Conservation (phyloP, 2,113 vertebrate genomes). For the Carettochelys insculpta region DNA sequence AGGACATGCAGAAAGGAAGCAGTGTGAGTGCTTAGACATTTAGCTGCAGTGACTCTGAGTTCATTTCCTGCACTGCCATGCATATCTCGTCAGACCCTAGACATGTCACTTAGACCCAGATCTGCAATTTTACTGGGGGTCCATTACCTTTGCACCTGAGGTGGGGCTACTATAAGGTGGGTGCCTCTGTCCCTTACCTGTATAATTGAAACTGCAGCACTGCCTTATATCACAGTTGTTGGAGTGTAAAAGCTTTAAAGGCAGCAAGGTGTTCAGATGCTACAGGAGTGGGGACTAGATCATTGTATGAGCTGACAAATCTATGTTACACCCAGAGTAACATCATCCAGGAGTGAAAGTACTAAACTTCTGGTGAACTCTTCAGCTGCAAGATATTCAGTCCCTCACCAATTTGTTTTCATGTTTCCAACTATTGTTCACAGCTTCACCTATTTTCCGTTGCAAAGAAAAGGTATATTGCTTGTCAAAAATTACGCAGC, state of each 20-base stretch:
- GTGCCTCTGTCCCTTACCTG: not conserved
- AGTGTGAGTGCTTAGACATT: not conserved
- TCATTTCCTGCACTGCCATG: too few species aligned
- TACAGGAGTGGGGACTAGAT: not conserved
- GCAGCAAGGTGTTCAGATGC: not conserved
- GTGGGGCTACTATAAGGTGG: too few species aligned
- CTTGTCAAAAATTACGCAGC: not conserved
- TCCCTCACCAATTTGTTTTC: not conserved
- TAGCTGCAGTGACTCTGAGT: too few species aligned
- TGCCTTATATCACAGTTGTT: not conserved
- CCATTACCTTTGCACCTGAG: too few species aligned
- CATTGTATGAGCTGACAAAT: not conserved
- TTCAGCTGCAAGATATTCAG: not conserved
- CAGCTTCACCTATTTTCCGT: not conserved
- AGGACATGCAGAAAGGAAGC: not conserved
- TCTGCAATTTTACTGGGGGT: too few species aligned
- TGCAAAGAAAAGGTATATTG: not conserved
- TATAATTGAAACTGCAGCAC: not conserved
- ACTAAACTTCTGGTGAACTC: not conserved
- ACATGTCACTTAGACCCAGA: too few species aligned
- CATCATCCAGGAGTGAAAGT: not conserved
- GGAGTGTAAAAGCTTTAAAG: not conserved
- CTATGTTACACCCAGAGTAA: too few species aligned
- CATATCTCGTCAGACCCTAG: too few species aligned
- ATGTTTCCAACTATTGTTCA: not conserved